Conservation (phyloP, 2,113 vertebrate species). For the Ceyx margarethae region DNA sequence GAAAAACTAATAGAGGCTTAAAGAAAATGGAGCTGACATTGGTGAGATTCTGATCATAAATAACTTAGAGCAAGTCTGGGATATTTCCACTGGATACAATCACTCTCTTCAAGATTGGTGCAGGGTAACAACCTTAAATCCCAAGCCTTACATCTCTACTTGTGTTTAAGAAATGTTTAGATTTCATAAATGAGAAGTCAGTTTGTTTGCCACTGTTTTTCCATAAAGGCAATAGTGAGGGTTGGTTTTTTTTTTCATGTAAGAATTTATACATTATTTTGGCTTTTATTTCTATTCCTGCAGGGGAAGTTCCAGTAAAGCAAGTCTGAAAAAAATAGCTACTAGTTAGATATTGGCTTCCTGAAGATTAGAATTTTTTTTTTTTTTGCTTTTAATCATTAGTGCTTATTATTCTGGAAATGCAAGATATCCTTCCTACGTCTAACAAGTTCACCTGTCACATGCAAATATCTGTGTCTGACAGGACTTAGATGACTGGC, state of each 20-base stretch:
- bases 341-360: neutral
- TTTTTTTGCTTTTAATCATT: neutral
- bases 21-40: neutral
- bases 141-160: neutral
- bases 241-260: neutral
- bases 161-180: neutral
- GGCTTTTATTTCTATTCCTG: neutral
- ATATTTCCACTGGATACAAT: neutral
- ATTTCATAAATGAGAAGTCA: neutral
- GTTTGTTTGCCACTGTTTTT: neutral
- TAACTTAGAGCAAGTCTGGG: neutral
- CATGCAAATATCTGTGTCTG: neutral
- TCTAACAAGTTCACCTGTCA: neutral
- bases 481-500: neutral
- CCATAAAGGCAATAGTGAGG: neutral
- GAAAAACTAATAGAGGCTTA: neutral
- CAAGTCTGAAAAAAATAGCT: neutral
- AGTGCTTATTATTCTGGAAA: neutral
- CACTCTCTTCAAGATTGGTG: neutral
- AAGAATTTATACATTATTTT: neutral
- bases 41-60: neutral
- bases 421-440: neutral
- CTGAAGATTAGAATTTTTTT: accelerated
- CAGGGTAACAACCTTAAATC: neutral
- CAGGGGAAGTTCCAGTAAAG: neutral